Conservation (phyloP, 1,140 invertebrate species). For the Paralvinella palmiformis region DNA sequence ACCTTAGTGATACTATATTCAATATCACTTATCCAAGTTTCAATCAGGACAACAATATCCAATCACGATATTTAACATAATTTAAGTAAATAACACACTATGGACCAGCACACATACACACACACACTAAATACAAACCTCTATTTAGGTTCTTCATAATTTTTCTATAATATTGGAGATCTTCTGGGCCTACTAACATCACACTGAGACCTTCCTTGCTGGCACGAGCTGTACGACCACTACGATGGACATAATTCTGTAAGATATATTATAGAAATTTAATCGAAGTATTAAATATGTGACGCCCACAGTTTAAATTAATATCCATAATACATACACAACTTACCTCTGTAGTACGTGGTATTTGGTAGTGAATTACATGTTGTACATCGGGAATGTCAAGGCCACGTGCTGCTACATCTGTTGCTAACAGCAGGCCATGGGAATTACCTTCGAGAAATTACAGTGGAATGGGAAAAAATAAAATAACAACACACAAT, state of each 20-base stretch:
- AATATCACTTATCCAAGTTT: too few species aligned
- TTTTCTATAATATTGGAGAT: constrained; percentile 72
- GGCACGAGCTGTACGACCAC: constrained; percentile 89
- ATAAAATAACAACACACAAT: too few species aligned
- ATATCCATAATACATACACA: constrained; percentile 8
- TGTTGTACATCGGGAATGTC: constrained; percentile 92
- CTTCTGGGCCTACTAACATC: constrained; percentile 82
- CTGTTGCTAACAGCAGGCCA: constrained; percentile 87
- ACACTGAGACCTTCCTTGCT: constrained; percentile 82
- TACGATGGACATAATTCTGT: constrained; percentile 82
- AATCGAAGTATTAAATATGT: constrained; percentile 6
- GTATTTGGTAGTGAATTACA: constrained; percentile 96
- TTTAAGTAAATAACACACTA: too few species aligned
- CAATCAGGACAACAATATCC: too few species aligned
- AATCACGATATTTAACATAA: too few species aligned
- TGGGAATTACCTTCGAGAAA: constrained; percentile 41
- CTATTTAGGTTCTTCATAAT: constrained; percentile 75
- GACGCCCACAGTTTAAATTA: background rate
- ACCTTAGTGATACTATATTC: too few species aligned
- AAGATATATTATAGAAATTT: constrained; percentile 1
- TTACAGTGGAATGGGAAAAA: background rate
- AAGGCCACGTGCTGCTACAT: constrained; percentile 92
- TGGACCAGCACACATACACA: too few species aligned
- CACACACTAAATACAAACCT: too few species aligned
- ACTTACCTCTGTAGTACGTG: constrained; percentile 79